Conservation (phyloP, 2,113 vertebrate genomes). For the Sturnus vulgaris region DNA sequence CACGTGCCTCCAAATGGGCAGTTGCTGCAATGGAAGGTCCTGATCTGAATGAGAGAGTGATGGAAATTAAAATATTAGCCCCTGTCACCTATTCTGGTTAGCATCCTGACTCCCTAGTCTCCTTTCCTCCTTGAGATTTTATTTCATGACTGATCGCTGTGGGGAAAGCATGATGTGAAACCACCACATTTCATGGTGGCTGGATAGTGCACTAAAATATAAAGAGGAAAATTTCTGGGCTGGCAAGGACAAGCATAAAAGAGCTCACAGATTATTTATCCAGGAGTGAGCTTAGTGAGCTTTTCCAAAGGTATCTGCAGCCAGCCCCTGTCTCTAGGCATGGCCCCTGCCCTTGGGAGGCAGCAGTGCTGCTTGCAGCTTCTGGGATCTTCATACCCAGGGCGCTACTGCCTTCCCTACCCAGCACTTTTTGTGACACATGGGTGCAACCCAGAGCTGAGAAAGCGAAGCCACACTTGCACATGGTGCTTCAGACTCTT, state of each 20-base stretch:
- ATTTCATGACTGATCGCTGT: background rate
- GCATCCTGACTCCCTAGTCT: background rate
- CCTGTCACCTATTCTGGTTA: background rate
- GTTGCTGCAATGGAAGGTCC: background rate
- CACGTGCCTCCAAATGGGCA: fast-evolving
- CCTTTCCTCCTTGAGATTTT: background rate
- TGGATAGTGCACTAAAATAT: background rate
- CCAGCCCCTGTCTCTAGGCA: too few relatives aligned
- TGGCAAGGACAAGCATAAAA: background rate
- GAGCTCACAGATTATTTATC: background rate
- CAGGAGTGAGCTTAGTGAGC: background rate
- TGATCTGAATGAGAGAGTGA: background rate
- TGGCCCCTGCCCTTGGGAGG: background rate
- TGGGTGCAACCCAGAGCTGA: fast-evolving
- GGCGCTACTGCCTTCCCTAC: fast-evolving
- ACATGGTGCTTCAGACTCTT: background rate
- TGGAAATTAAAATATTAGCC: background rate
- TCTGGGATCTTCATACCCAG: background rate
- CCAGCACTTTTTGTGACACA: background rate
- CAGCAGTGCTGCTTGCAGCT: background rate
- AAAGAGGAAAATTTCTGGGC: background rate
- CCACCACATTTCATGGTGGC: background rate
- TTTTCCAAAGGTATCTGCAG: background rate
- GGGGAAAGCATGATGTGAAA: background rate
- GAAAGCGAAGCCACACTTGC: fast-evolving